Base-by-base conservation (phyloP, 30 jellyfish, hydroid and myxozoan species). In the Aurelia sp. region DNA sequence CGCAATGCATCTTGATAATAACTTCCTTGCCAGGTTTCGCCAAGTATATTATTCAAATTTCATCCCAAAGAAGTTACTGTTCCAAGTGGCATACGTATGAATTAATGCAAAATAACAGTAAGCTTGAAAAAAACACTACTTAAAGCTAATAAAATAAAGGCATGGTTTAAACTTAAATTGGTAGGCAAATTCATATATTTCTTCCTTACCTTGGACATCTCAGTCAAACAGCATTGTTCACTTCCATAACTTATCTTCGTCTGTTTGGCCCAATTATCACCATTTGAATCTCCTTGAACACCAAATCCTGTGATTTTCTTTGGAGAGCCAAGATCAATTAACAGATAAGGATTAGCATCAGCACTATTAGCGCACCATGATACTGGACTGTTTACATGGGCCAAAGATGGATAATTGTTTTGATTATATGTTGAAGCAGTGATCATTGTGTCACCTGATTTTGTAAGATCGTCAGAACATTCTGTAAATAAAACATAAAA, bases 251-350 rank as follows among this genome's bases (percentile, higher is more conserved):
- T 73, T 44, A 85, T 21, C 44, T 48, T 63, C 19, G 74, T 59
- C 19, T 66, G 40, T 64, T 50, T 85, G 16, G 64, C 84, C 88
- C 88, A 85, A 33, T 85, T 27, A 15, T 85, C 94, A 48, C 35
- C 62, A 27, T 85, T 59, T 18, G 94, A 75, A 64, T 85, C 94
- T 44, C 88, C 88, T 53, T 85, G 94, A 6, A 85, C 48, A 8
- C 88, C 94, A 65, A 73, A 58, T 13, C 87, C 89, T 40, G 86
- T 61, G 20, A 85, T 31, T 58, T 70, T 72, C 59, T 65, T 85
- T 40, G 89, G 76, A 33, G 37, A 18, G 6, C 59, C 50, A 13
- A 85, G 33, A 66, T 72, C 86, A 41, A 85, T 67, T 5, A 27
- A 71, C 7, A 85, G 23, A 27, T 60, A 71, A 44, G 84, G 84